Evolutionary conservation across 2,797 vertebrate species (phyloP).

Genomic region (Falco rusticolus): DNA sequence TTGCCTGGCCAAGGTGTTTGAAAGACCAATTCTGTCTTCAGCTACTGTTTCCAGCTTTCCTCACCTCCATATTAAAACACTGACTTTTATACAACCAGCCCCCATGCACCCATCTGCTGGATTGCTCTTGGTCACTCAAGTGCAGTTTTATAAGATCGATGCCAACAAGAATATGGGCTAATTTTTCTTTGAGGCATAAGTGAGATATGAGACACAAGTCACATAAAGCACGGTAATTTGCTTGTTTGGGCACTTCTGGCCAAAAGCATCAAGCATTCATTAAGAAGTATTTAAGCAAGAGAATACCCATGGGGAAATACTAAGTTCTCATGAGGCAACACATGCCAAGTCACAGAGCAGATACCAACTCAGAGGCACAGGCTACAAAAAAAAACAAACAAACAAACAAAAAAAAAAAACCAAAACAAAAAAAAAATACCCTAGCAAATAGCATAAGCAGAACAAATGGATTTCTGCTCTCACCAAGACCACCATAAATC

Average conservation of each 20-base stretch:
- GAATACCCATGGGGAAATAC: background rate
- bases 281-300: background rate
- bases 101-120: background rate
- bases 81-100: background rate
- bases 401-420: background rate
- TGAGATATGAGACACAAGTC: background rate
- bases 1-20: background rate
- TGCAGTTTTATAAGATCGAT: background rate
- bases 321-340: background rate
- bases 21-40: background rate
- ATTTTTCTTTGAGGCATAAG: background rate
- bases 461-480: background rate
- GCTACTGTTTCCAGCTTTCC: background rate
- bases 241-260: background rate
- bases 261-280: background rate
- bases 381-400: background rate
- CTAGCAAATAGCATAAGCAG: background rate
- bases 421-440: background rate
- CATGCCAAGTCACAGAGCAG: background rate
- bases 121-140: background rate
- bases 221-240: background rate
- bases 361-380: background rate
- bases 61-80: background rate
- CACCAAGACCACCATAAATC: background rate
- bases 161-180: background rate